Conservation (phyloP, 1,140 invertebrate genomes). For the Steinernema feltiae region DNA sequence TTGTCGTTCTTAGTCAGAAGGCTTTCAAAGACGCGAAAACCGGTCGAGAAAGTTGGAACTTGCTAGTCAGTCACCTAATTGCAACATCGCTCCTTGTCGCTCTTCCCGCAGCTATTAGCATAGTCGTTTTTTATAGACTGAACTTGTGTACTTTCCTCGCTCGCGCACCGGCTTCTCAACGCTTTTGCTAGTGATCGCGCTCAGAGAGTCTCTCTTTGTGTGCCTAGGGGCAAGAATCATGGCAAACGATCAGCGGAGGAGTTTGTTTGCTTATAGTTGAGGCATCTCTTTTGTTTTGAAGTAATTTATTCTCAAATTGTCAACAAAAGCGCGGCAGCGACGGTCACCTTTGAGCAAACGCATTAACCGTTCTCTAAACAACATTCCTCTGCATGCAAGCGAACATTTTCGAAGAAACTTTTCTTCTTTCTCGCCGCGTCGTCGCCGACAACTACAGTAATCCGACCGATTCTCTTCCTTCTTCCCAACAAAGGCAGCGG, state of each 20-base stretch:
- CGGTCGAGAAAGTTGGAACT: background rate
- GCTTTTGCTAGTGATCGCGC: background rate
- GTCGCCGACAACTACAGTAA: background rate
- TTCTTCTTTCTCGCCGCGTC: background rate
- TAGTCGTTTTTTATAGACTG: background rate
- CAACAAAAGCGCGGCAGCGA: background rate
- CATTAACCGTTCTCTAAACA: background rate
- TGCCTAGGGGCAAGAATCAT: background rate
- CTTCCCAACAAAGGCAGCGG: background rate
- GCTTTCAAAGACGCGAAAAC: background rate
- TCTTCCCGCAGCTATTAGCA: background rate
- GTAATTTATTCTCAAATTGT: background rate
- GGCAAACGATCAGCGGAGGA: background rate
- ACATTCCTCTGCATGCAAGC: background rate
- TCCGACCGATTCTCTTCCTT: background rate
- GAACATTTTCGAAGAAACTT: background rate
- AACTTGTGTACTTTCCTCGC: conserved; percentile 5
- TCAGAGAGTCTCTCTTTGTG: background rate
- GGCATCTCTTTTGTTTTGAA: background rate
- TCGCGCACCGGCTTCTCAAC: background rate
- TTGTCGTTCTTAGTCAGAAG: background rate
- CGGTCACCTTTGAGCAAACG: no score
- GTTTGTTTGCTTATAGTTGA: background rate
- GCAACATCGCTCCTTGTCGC: background rate
- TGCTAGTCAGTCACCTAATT: background rate